phyloP scores from a whole-genome alignment of 1,140 invertebrate species.

The Magallana ariakensis region DNA sequence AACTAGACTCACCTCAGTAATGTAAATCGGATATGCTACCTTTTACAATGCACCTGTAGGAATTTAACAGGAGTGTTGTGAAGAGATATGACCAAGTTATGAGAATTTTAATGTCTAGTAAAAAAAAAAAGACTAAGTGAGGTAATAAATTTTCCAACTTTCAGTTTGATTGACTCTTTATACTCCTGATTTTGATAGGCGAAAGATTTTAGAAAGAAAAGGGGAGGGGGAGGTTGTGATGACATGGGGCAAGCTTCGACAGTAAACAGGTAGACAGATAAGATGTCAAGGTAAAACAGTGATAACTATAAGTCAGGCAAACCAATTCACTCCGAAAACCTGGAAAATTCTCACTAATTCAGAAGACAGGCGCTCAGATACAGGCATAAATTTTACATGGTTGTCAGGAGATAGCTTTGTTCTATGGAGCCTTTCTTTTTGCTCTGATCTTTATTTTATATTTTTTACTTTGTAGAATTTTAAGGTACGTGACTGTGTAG shows the following conservation, averaged over 20 bases:
- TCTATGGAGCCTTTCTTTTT: background rate
- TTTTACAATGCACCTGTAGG: slow-evolving; percentile 10
- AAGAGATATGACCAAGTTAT: background rate
- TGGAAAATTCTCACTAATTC: slow-evolving; percentile 17
- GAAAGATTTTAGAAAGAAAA: background rate
- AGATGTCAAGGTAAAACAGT: background rate
- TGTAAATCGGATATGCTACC: background rate
- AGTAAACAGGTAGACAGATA: background rate
- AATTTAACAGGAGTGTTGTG: background rate
- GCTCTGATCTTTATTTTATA: background rate
- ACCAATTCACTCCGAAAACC: background rate
- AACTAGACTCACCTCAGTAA: background rate
- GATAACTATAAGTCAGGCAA: background rate
- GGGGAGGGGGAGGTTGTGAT: background rate
- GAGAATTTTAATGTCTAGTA: background rate
- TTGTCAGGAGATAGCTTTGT: background rate
- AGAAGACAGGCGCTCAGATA: background rate
- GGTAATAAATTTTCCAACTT: background rate
- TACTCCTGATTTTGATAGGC: no score
- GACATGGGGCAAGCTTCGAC: background rate
- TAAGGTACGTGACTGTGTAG: no score
- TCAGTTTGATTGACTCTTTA: no score
- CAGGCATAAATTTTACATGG: slow-evolving; percentile 11
- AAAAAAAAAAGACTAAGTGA: background rate
- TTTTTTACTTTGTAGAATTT: background rate